Evolutionary conservation across 2,888 invertebrate genomes (phyloP), one percentile per base, ranked within the genome.

Genomic region (Drosophila neotestacea): DNA sequence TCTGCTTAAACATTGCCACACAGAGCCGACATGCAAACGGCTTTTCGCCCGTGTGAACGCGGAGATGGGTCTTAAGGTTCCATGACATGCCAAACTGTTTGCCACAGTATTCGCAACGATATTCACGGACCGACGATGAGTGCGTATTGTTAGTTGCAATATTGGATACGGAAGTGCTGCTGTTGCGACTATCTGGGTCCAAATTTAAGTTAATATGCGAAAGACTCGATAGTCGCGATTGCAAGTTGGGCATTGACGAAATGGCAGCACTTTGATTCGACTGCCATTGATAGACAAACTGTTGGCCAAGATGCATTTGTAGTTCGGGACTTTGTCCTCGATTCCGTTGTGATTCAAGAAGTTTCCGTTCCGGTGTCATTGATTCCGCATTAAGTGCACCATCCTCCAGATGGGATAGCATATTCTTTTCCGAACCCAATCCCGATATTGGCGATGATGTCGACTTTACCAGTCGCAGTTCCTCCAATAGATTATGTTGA

Each of bases 31-130:
- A 97, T 80, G 97, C 97, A 91, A 97, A 97, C 0, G 97, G 97
- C 91, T 97, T 97, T 86, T 97, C 97, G 67, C 97, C 97, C 0
- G 97, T 97, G 90, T 97, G 97, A 27, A 97, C 97, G 90, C 97
- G 94, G 64, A 97, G 94, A 93, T 97, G 97, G 71, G 97, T 97
- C 92, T 97, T 97, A 89, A 97, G 94, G 94, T 97, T 97, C 97
- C 97, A 97, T 67, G 97, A 97, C 97, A 97, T 97, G 69, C 97
- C 97, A 88, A 97, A 97, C 92, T 97, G 97, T 93, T 97, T 97
- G 63, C 97, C 97, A 92, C 97, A 97, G 92, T 97, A 97, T 91
- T 96, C 96, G 91, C 97, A 97, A 68, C 97, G 95, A 92, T 97
- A 97, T 92, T 97, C 97, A 64, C 97, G 94, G 47, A 96, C 96